Percentiles rank a stretch among this genome's conserved stretches.
phyloP scores from a whole-genome alignment of 2,797 vertebrate genomes.

The Antrozous pallidus region DNA sequence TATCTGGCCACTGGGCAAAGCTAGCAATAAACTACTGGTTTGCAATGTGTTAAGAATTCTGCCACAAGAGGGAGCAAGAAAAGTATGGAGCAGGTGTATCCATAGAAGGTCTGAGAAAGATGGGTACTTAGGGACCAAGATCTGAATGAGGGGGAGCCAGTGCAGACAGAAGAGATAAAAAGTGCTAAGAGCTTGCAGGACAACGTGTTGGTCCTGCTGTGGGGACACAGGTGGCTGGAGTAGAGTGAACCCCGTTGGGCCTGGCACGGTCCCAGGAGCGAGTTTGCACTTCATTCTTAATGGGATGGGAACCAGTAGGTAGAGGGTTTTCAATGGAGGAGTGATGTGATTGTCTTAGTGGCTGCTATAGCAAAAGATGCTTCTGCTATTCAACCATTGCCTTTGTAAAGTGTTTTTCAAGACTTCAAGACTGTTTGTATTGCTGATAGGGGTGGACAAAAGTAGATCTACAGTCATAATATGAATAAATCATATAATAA shows the following conservation, averaged over 20 bases:
- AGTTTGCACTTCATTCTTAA: background rate
- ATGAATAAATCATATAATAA: background rate
- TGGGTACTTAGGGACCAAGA: background rate
- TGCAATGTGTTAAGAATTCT: background rate
- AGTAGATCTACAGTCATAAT: background rate
- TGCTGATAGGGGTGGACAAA: background rate
- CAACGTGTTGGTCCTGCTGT: background rate
- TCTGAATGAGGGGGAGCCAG: background rate
- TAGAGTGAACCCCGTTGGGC: too few relatives aligned
- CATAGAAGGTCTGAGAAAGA: background rate
- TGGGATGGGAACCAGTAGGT: background rate
- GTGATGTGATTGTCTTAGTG: background rate
- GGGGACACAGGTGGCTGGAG: too few relatives aligned
- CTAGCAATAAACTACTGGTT: too few relatives aligned
- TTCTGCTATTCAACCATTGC: background rate
- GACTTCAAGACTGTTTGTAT: background rate
- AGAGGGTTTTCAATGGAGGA: background rate
- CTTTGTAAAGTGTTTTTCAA: background rate
- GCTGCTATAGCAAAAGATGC: background rate
- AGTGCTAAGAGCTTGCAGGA: background rate
- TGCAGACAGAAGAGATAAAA: background rate
- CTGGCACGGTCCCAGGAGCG: background rate
- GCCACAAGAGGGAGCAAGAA: background rate
- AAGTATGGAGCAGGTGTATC: background rate
- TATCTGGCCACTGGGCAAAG: too few relatives aligned